A percentile compares a stretch with the other conserved stretches of the same genome.
These are phyloP conservation scores for Diglossa cyanea DNA, from an alignment of 2,797 vertebrate genomes.

Conservation along the genomic window DNA sequence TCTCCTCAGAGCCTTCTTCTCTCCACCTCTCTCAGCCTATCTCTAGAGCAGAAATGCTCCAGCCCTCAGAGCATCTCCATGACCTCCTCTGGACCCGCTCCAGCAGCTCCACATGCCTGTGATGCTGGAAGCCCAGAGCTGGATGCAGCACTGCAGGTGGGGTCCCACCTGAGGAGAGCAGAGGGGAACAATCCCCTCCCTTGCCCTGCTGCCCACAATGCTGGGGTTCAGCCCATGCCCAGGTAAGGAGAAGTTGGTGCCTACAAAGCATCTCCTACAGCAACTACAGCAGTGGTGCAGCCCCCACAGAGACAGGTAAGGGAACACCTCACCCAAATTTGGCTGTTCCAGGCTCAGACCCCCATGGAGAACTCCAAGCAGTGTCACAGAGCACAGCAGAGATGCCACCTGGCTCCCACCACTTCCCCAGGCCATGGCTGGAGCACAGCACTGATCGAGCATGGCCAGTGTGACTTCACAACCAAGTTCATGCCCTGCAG, in stretches of 20 bases:
- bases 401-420: background rate
- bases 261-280: background rate
- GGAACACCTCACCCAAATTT: rapidly evolving
- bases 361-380: background rate
- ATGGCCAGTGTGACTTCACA: rapidly evolving
- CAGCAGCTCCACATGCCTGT: background rate
- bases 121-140: background rate
- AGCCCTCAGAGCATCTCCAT: background rate
- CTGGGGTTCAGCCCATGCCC: background rate
- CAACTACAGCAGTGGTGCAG: background rate
- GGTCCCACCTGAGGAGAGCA: background rate
- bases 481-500: rapidly evolving
- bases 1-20: background rate
- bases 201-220: background rate
- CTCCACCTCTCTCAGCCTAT: background rate
- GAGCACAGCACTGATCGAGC: background rate
- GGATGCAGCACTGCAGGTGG: background rate
- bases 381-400: background rate
- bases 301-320: background rate
- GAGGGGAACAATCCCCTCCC: background rate
- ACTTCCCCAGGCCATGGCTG: rapidly evolving
- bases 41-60: background rate
- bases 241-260: rapidly evolving
- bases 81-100: background rate
- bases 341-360: background rate